Percentiles rank a stretch among this genome's conserved stretches.
These are phyloP conservation scores for Leucophenga montana DNA, from an alignment of 2,888 invertebrate species.

Conservation along the genomic window DNA sequence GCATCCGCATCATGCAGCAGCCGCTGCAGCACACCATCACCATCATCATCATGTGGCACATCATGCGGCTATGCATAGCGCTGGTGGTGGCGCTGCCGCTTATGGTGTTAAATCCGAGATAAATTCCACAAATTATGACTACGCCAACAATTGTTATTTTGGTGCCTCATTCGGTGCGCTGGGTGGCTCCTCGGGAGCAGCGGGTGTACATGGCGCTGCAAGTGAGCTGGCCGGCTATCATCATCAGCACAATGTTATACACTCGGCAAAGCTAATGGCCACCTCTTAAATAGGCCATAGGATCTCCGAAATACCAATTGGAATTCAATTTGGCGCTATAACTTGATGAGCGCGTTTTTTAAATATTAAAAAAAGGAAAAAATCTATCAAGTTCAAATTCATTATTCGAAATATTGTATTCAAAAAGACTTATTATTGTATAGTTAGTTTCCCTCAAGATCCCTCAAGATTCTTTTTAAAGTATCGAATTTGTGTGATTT, in stretches of 20 bases:
- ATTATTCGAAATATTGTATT: not conserved
- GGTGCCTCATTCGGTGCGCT: conserved; percentile 71
- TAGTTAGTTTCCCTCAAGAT: not conserved
- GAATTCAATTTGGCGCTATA: too few species aligned
- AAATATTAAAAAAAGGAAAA: not conserved
- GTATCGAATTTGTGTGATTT: not conserved
- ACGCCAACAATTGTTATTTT: conserved; percentile 73
- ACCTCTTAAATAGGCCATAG: too few species aligned
- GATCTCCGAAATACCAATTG: too few species aligned
- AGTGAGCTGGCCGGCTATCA: conserved; percentile 83
- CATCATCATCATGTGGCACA: conserved; percentile 44
- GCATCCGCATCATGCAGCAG: conserved; percentile 52
- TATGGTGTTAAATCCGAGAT: conserved; percentile 71
- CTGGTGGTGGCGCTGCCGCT: conserved; percentile 54
- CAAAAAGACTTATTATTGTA: not conserved
- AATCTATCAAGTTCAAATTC: not conserved
- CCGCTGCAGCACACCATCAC: conserved; percentile 41
- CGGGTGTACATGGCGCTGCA: conserved; percentile 63
- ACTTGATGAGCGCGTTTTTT: not conserved
- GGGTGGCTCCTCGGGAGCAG: conserved; percentile 62
- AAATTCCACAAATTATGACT: conserved; percentile 72
- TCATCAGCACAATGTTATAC: conserved; percentile 89
- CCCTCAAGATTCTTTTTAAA: too few species aligned
- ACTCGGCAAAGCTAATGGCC: conserved; percentile 88
- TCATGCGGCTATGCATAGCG: conserved; percentile 42